phyloP scores from a whole-genome alignment of 2,888 invertebrate species.

The Drosophila borealis region DNA sequence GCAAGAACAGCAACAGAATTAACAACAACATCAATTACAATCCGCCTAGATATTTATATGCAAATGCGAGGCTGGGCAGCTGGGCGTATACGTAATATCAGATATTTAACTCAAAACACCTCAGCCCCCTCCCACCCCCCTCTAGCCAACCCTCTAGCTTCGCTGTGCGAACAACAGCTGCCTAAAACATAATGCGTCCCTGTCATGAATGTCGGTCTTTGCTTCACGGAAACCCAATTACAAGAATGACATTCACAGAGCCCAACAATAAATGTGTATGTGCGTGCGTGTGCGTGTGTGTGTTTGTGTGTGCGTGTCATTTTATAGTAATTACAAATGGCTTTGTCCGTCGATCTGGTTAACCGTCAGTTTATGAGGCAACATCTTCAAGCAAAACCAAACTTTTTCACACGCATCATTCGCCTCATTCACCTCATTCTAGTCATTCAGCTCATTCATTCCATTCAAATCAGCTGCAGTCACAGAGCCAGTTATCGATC shows the following conservation, averaged over 20 bases:
- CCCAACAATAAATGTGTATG: constrained; percentile 5
- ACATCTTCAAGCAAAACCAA: constrained; percentile 14
- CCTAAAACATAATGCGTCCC: constrained; percentile 30
- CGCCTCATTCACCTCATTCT: not conserved
- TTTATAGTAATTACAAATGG: constrained; percentile 52
- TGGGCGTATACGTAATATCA: constrained; percentile 42
- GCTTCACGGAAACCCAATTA: constrained; percentile 68
- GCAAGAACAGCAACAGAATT: constrained; percentile 5
- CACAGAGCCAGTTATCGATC: constrained; percentile 6
- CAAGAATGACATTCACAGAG: constrained; percentile 69
- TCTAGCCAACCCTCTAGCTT: not conserved
- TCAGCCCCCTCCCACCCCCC: not conserved
- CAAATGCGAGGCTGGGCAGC: constrained; percentile 19
- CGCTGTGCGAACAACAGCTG: constrained; percentile 13
- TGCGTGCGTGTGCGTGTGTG: not conserved
- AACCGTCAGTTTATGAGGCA: constrained; percentile 37
- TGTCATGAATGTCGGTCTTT: constrained; percentile 26
- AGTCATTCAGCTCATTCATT: not conserved
- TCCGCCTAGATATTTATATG: constrained; percentile 39
- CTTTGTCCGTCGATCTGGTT: constrained; percentile 36
- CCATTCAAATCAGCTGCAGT: not conserved
- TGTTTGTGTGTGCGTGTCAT: constrained; percentile 11
- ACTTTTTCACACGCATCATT: constrained; percentile 11
- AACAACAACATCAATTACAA: constrained; percentile 38
- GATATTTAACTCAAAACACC: constrained; percentile 15